phyloP scores from a whole-genome alignment of 2,888 invertebrate species.

The Drosophila eohydei region DNA sequence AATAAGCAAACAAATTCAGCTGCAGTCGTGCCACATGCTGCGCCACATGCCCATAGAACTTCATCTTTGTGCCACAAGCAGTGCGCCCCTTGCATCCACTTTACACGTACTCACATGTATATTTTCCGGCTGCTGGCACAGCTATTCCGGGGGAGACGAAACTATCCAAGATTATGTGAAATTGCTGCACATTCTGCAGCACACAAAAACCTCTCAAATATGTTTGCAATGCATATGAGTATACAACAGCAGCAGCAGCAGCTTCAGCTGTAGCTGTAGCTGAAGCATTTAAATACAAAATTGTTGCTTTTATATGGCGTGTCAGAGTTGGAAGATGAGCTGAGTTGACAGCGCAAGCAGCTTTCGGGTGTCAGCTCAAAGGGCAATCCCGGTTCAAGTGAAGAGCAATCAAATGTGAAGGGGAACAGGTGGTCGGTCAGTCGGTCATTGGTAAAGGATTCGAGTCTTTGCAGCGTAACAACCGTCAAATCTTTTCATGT shows the following conservation, averaged over 20 bases:
- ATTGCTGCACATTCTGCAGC: slow-evolving; percentile 38
- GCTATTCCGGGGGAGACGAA: slow-evolving; percentile 21
- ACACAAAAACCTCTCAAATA: slow-evolving; percentile 17
- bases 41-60: slow-evolving; percentile 18
- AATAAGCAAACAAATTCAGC: slow-evolving; percentile 47
- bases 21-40: slow-evolving; percentile 27
- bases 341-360: slow-evolving; percentile 3
- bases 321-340: slow-evolving; percentile 30
- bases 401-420: slow-evolving; percentile 10
- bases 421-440: slow-evolving; percentile 8
- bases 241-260: slow-evolving; percentile 12
- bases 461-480: not conserved
- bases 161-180: slow-evolving; percentile 38
- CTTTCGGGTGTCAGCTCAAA: not conserved
- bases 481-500: not conserved
- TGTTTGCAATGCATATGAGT: slow-evolving; percentile 17
- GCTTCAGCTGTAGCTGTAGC: not conserved
- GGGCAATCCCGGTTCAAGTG: slow-evolving; percentile 16
- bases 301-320: slow-evolving; percentile 37
- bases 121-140: slow-evolving; percentile 36
- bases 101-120: slow-evolving; percentile 13
- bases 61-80: slow-evolving; percentile 28
- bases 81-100: slow-evolving; percentile 5
- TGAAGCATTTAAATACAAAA: slow-evolving; percentile 44
- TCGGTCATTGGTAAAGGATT: not conserved